Evolutionary conservation across 2,113 vertebrate genomes (phyloP).

Genomic region (Otolemur garnettii): DNA sequence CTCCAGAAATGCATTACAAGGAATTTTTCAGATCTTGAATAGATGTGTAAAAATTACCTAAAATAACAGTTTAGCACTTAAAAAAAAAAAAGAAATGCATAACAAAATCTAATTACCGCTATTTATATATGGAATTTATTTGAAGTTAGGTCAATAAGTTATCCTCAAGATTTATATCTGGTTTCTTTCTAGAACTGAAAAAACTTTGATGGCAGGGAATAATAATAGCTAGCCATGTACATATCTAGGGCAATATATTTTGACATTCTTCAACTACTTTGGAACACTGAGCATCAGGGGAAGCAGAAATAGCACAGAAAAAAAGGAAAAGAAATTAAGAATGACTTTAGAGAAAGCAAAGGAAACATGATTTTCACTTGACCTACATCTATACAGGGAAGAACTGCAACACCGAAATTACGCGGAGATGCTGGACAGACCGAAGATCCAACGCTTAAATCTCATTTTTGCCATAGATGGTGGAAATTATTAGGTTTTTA

Average conservation of each 20-base stretch:
- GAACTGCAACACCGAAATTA: slow-evolving; percentile 36
- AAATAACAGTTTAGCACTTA: neutral
- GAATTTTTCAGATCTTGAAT: neutral
- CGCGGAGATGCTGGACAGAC: neutral
- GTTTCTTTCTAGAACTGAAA: slow-evolving; percentile 48
- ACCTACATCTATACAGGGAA: slow-evolving; percentile 80
- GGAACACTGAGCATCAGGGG: slow-evolving; percentile 76
- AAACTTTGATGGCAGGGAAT: slow-evolving; percentile 19
- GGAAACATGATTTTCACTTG: slow-evolving; percentile 75
- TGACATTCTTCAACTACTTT: slow-evolving; percentile 73
- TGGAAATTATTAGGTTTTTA: neutral
- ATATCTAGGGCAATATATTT: slow-evolving; percentile 78
- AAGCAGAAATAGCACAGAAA: slow-evolving; percentile 81
- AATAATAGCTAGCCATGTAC: slow-evolving; percentile 56
- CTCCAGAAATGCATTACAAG: neutral
- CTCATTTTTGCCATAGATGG: neutral
- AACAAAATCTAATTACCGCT: slow-evolving; percentile 16
- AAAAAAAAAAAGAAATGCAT: neutral
- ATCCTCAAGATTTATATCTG: slow-evolving; percentile 45
- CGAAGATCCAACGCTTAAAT: slow-evolving; percentile 10
- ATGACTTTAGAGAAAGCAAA: slow-evolving; percentile 76
- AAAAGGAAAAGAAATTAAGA: slow-evolving; percentile 80
- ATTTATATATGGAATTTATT: neutral
- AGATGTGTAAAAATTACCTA: neutral
- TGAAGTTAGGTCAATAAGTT: slow-evolving; percentile 8